phyloP scores from a whole-genome alignment of 2,797 vertebrate species.

The Ibycter americanus region DNA sequence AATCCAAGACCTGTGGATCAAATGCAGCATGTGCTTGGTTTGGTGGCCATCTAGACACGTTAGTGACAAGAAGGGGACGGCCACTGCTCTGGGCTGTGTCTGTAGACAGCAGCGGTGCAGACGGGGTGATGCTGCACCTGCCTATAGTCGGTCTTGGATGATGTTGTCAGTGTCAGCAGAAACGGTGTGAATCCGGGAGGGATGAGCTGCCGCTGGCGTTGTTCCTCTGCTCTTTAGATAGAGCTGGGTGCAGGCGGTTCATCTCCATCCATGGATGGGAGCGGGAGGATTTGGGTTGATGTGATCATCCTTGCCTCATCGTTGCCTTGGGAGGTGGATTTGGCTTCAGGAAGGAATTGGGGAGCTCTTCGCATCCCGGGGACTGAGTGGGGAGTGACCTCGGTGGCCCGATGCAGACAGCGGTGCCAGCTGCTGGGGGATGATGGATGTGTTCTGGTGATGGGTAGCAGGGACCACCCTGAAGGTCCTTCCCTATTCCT shows the following conservation, averaged over 20 bases:
- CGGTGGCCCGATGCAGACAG: fast-evolving
- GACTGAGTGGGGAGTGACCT: background rate
- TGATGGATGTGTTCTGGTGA: background rate
- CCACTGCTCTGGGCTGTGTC: background rate
- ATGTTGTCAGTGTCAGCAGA: background rate
- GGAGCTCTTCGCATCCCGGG: background rate
- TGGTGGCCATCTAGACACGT: background rate
- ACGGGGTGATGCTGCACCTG: background rate
- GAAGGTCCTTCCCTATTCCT: background rate
- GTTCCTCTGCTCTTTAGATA: background rate
- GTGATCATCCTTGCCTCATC: background rate
- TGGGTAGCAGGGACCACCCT: background rate
- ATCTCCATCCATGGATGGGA: fast-evolving
- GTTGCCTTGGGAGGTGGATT: background rate
- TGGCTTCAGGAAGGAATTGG: background rate
- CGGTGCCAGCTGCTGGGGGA: background rate
- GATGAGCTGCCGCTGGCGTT: background rate
- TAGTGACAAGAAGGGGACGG: background rate
- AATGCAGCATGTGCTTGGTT: background rate
- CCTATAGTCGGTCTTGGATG: background rate
- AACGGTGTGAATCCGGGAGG: background rate
- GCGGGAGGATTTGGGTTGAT: background rate
- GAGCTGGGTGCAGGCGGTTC: fast-evolving
- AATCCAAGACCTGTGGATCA: background rate
- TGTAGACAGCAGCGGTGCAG: background rate